Evolutionary conservation across 2,113 vertebrate species (phyloP).

Genomic region (Gambusia holbrooki): DNA sequence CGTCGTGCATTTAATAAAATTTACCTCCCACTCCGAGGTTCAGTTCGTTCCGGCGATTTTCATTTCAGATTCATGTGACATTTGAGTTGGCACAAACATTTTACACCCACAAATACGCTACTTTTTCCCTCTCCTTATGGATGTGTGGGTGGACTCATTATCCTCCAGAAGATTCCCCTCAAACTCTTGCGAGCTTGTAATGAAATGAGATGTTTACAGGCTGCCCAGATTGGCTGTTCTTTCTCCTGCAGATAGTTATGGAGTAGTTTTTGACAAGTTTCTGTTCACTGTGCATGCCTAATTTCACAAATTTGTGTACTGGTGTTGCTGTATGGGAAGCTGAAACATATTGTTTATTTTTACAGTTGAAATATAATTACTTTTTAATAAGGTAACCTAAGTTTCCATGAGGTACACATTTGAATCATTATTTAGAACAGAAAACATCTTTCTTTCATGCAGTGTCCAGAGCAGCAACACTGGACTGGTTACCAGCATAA

Average conservation of each 20-base stretch:
- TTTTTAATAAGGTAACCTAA: constrained; percentile 55
- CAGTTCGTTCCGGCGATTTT: constrained; percentile 40
- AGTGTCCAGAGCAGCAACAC: constrained; percentile 58
- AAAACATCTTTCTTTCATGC: constrained; percentile 41
- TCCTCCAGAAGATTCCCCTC: constrained; percentile 62
- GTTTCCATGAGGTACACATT: constrained; percentile 50
- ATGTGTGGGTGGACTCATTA: constrained; percentile 71
- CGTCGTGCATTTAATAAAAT: constrained; percentile 35
- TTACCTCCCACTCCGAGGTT: constrained; percentile 22
- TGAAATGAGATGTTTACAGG: constrained; percentile 40
- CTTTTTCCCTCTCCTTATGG: constrained; percentile 44
- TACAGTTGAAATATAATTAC: constrained; percentile 20
- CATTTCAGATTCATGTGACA: constrained; percentile 54
- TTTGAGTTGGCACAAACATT: constrained; percentile 50
- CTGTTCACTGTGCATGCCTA: not conserved
- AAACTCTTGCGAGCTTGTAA: constrained; percentile 43
- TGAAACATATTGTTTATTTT: constrained; percentile 27
- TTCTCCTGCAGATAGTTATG: constrained; percentile 32
- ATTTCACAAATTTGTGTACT: constrained; percentile 3
- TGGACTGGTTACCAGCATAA: not conserved
- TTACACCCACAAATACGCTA: constrained; percentile 55
- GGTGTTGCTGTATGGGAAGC: not conserved
- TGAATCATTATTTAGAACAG: constrained; percentile 47
- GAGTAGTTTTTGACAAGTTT: constrained; percentile 10
- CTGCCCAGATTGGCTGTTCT: constrained; percentile 42